Evolutionary conservation across 2,888 invertebrate species (phyloP).

Genomic region (Xanthia icteritia): DNA sequence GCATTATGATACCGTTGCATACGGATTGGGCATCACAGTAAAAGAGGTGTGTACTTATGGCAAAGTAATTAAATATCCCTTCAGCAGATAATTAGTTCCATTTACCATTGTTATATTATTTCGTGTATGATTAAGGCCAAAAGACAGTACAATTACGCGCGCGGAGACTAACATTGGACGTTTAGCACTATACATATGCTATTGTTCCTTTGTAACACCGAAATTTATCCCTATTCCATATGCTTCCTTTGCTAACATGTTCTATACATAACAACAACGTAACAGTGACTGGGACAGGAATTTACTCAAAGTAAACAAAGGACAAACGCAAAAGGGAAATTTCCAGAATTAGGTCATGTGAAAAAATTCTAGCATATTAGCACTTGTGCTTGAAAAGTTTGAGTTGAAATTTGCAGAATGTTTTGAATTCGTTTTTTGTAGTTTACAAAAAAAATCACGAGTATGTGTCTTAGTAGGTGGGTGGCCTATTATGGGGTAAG

Average conservation of each 20-base stretch:
- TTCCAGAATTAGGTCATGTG: constrained; percentile 38
- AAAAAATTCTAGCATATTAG: constrained; percentile 35
- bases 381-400: constrained; percentile 9
- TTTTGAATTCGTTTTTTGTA: constrained; percentile 16
- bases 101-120: not conserved
- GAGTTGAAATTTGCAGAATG: not conserved
- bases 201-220: constrained; percentile 49
- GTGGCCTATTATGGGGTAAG: not conserved
- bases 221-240: constrained; percentile 33
- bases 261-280: constrained; percentile 30
- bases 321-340: constrained; percentile 29
- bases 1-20: not conserved
- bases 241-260: constrained; percentile 44
- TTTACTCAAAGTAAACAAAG: constrained; percentile 57
- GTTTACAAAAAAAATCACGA: not conserved
- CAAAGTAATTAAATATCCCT: not conserved
- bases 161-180: constrained; percentile 4
- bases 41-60: no score
- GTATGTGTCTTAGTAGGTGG: not conserved
- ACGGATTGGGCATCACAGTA: not conserved
- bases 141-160: constrained; percentile 3
- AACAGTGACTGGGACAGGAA: constrained; percentile 49
- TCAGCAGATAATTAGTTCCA: not conserved
- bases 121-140: not conserved
- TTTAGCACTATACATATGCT: constrained; percentile 14